These are phyloP conservation scores for Trididemnum clinides DNA, from an alignment of 23 tunicate species.

Conservation along the genomic window DNA sequence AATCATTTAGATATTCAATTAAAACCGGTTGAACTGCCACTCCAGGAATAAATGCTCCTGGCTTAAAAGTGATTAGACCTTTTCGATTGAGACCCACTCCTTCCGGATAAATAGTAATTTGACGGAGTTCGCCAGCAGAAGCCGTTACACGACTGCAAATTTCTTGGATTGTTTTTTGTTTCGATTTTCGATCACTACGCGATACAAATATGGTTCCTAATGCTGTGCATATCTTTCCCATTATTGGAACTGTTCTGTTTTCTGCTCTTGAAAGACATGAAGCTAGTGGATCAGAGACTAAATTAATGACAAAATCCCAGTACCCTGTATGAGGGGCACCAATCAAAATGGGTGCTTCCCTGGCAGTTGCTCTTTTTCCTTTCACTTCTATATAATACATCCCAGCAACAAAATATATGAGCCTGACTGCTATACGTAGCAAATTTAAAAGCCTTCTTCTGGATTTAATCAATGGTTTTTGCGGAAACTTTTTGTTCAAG, in stretches of 20 bases:
- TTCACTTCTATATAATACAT: slow-evolving; percentile 43
- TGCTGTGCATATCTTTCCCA: slow-evolving; percentile 53
- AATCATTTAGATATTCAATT: slow-evolving; percentile 55
- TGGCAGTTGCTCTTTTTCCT: slow-evolving; percentile 46
- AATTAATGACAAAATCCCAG: slow-evolving; percentile 41
- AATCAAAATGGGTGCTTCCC: slow-evolving; percentile 58
- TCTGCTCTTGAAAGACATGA: slow-evolving; percentile 61
- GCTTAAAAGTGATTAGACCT: slow-evolving; percentile 81
- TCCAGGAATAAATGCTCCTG: slow-evolving; percentile 92
- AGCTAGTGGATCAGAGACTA: slow-evolving; percentile 44
- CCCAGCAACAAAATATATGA: slow-evolving; percentile 37
- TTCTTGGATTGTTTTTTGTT: slow-evolving; percentile 57
- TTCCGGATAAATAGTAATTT: slow-evolving; percentile 80
- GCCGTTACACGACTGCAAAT: slow-evolving; percentile 22
- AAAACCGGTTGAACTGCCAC: slow-evolving; percentile 79
- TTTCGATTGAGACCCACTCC: slow-evolving; percentile 87
- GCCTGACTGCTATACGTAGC: slow-evolving; percentile 31
- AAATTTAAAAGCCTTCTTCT: slow-evolving; percentile 1
- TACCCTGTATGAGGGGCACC: slow-evolving; percentile 69
- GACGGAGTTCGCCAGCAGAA: slow-evolving; percentile 59
- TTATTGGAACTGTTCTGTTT: slow-evolving; percentile 38
- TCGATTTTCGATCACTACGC: slow-evolving; percentile 58
- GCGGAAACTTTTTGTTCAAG: no score
- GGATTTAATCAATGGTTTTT: slow-evolving; percentile 14
- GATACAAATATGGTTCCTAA: slow-evolving; percentile 59